A percentile compares a stretch with the other conserved stretches of the same genome.
Evolutionary conservation across 2,113 vertebrate species (phyloP).

Genomic region (Ranitomeya variabilis): DNA sequence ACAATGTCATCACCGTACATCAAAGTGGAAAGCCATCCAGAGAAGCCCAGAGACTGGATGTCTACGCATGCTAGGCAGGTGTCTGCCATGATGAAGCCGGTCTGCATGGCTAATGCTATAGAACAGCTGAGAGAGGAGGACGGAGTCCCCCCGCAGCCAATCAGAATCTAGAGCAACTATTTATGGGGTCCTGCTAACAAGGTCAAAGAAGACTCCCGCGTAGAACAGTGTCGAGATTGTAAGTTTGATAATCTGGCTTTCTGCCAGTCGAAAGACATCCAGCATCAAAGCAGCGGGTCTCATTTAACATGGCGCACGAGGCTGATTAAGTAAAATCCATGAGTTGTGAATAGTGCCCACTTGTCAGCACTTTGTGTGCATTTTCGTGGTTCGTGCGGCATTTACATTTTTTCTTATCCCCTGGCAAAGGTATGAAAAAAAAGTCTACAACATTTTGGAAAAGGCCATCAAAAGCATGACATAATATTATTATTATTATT

Average conservation of each 20-base stretch:
- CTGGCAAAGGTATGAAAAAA: background rate
- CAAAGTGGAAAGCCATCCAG: constrained; percentile 17
- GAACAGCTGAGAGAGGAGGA: constrained; percentile 60
- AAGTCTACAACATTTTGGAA: background rate
- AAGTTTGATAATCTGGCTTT: constrained; percentile 69
- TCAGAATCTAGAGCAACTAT: constrained; percentile 55
- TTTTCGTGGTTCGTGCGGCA: constrained; percentile 57
- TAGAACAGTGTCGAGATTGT: constrained; percentile 61
- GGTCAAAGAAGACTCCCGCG: constrained; percentile 67
- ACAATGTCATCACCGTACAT: constrained; percentile 43
- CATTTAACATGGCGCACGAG: constrained; percentile 65
- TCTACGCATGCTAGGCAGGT: constrained; percentile 61
- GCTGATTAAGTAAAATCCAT: constrained; percentile 67
- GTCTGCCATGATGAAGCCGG: constrained; percentile 57
- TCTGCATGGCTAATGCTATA: constrained; percentile 38
- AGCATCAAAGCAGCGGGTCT: constrained; percentile 67
- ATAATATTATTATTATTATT: background rate
- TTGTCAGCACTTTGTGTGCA: constrained; percentile 64
- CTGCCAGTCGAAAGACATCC: constrained; percentile 62
- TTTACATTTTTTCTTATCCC: background rate
- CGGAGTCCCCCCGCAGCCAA: constrained; percentile 33
- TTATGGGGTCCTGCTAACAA: constrained; percentile 62
- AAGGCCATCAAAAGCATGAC: background rate
- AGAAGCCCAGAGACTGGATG: constrained; percentile 26
- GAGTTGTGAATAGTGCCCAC: constrained; percentile 58